These are phyloP conservation scores for Eristalis tenax DNA, from an alignment of 2,888 invertebrate genomes.

Conservation along the genomic window DNA sequence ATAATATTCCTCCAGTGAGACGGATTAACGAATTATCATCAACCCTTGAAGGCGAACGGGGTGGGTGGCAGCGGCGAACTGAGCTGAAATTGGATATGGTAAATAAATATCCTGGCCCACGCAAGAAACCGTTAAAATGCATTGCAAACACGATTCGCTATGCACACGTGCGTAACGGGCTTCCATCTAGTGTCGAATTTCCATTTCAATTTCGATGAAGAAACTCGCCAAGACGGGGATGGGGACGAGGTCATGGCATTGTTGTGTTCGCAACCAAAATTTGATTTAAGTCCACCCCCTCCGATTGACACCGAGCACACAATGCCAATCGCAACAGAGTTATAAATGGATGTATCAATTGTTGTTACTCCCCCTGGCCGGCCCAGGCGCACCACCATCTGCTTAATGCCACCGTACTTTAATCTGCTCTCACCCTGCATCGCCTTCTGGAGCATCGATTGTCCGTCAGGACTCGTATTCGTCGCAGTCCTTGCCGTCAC, in stretches of 20 bases:
- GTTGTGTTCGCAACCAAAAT: slow-evolving; percentile 52
- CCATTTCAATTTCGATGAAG: slow-evolving; percentile 28
- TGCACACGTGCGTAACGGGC: slow-evolving; percentile 54
- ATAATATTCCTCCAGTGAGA: slow-evolving; percentile 63
- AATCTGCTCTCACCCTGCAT: slow-evolving; percentile 46
- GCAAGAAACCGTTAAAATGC: slow-evolving; percentile 65
- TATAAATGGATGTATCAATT: slow-evolving; percentile 68
- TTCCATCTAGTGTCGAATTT: slow-evolving; percentile 49
- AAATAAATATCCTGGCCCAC: slow-evolving; percentile 53
- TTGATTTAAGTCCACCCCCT: slow-evolving; percentile 55
- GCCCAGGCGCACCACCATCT: slow-evolving; percentile 52
- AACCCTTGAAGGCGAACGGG: slow-evolving; percentile 2
- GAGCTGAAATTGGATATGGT: slow-evolving; percentile 49
- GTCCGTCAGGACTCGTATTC: background rate
- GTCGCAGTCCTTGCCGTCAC: background rate
- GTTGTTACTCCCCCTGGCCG: slow-evolving; percentile 31
- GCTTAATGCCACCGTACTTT: slow-evolving; percentile 58
- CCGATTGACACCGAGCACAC: slow-evolving; percentile 31
- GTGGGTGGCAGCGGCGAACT: background rate
- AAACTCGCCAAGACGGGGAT: background rate
- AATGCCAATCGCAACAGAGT: slow-evolving; percentile 52
- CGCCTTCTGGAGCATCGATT: background rate
- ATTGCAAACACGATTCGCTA: slow-evolving; percentile 59
- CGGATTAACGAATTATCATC: slow-evolving; percentile 70
- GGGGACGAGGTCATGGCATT: slow-evolving; percentile 23